Base-by-base conservation (phyloP, 2,797 vertebrate genomes). In the Lycodopsis pacificus region DNA sequence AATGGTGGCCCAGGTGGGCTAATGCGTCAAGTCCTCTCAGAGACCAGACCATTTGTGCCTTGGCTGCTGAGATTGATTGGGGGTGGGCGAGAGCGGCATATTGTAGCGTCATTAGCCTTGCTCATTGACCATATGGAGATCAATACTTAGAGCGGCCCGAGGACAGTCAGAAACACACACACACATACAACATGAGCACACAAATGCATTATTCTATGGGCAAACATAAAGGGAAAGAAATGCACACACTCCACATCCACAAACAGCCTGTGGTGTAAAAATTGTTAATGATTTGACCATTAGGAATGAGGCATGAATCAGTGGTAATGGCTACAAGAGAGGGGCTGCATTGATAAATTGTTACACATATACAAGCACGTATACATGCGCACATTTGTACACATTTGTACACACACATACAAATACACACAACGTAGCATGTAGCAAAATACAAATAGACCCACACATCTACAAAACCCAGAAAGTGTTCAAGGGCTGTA, bases 51-150 rank as follows among this genome's bases (percentile, higher is more conserved):
- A 83, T 90, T 91, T 87, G 84, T 76, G 81, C 73, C 12, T 1
- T 6, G 68, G 79, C 79, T 84, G 86, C 81, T 49, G 73, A 65
- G 88, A 92, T 91, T 91, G 90, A 93, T 91, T 75, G 61, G 71
- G 85, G 84, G 76, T 67, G 87, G 85, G 83, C n/a, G 65, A 84
- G 80, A 76, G 87, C 63, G 71, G 88, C 82, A 89, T 91, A 91
- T 89, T 84, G 90, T 87, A 85, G 89, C 64, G 75, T 88, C 77
- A 86, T 93, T 93, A 93, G 90, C 92, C 81, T 90, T 86, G 86
- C 90, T 90, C 88, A 92, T 90, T 92, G 90, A 92, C 90, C 92
- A 91, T 80, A 90, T 88, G 86, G 80, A 85, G 88, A 94, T 94
- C 93, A 90, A 94, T 94, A 92, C 79, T 68, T 57, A 67, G 76